Conservation (phyloP, 1,140 invertebrate species). For the Littorina saxatilis region DNA sequence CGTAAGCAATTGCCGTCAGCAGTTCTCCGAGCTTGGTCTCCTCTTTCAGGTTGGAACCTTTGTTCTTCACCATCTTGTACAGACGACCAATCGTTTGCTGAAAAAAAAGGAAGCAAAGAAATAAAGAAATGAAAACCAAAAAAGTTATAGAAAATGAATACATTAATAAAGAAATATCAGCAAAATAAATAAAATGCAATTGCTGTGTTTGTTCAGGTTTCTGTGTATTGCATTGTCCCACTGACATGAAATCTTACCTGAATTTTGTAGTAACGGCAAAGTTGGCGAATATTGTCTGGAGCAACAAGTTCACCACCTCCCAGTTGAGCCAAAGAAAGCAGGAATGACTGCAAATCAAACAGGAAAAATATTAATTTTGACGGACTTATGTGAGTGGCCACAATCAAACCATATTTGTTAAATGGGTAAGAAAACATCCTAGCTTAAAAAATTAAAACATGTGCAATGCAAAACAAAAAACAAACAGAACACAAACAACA, state of each 20-base stretch:
- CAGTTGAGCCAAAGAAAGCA: slow-evolving; percentile 23
- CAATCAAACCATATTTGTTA: too few species aligned
- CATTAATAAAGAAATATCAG: too few species aligned
- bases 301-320: slow-evolving; percentile 8
- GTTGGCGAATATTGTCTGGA: background rate
- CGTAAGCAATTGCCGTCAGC: background rate
- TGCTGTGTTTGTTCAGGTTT: slow-evolving; percentile 10
- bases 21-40: slow-evolving; percentile 1
- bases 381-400: too few species aligned
- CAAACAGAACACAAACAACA: too few species aligned
- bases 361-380: too few species aligned
- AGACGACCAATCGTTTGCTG: slow-evolving; percentile 35
- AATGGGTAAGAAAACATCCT: too few species aligned
- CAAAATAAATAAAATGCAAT: too few species aligned
- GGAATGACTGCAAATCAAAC: slow-evolving; percentile 24
- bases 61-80: slow-evolving; percentile 34
- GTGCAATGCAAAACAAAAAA: too few species aligned
- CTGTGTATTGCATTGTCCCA: background rate
- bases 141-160: too few species aligned
- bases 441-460: too few species aligned
- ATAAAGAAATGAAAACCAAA: too few species aligned
- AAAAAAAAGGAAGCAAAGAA: background rate
- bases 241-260: too few species aligned
- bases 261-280: slow-evolving; percentile 37
- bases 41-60: background rate